Evolutionary conservation across 92 coral and sea anemone genomes (phyloP), one percentile per base, ranked within the genome.

Genomic region (Montipora capitata): DNA sequence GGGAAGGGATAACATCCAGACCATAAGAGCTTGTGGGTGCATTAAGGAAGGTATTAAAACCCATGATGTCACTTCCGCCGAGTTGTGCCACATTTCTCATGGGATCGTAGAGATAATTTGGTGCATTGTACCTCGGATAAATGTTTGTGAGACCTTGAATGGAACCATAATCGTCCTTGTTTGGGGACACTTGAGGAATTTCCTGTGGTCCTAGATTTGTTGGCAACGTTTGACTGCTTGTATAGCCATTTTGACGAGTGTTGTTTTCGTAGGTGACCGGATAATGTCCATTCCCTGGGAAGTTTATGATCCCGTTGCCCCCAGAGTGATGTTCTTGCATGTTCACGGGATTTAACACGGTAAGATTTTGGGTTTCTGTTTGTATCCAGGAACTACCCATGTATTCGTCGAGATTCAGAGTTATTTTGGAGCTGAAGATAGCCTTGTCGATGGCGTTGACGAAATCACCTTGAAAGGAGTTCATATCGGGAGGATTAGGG

Each of bases 311-410:
- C 51, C 57, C 52, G 81, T 93, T 89, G 41, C 57, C 62, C 12
- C 72, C 80, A 4, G 88, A 45, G 52, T 85, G 16, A 40, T 88
- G 85, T 69, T 95, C 96, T 58, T 87, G 64, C 72, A 87, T 57
- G 74, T 63, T 91, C 10, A 91, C 88, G 5, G 94, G 87, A 62
- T 89, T 95, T 40, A 95, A 81, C 10, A 91, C 89, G 70, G 96
- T 81, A 7, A 93, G 91, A 52, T 95, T 83, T n/a, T 80, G 81
- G n/a, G 85, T 77, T 5, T 95, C 98, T 5, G 77, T 85, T 40
- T 93, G 91, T 1, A 91, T 40, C 98, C 98, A 95, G 1, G 94
- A 79, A 10, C 86, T 73, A 2, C 81, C 90, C 65, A 91, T 74
- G 77, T 89, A 93, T 35, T 95, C 94, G 6, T 91, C 48, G 18